These are phyloP conservation scores for Myotis pilosus DNA, from an alignment of 2,797 vertebrate genomes.

Conservation along the genomic window DNA sequence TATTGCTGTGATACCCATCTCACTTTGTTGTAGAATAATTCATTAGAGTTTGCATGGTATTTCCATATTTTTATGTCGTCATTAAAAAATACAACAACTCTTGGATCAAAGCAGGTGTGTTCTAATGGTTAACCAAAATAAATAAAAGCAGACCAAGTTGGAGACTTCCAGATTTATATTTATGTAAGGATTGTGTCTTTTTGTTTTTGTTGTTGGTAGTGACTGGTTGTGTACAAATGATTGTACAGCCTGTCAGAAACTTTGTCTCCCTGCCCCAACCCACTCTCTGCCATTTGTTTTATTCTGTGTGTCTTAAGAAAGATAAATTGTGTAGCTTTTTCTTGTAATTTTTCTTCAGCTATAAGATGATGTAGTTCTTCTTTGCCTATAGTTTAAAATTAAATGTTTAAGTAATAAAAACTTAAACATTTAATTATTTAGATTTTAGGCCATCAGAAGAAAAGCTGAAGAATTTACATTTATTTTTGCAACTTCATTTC, in stretches of 20 bases:
- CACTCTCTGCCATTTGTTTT: constrained; percentile 34
- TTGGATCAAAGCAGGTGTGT: constrained; percentile 72
- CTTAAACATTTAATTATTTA: constrained; percentile 77
- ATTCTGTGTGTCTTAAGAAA: constrained; percentile 73
- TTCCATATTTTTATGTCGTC: constrained; percentile 34
- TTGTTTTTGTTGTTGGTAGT: constrained; percentile 28
- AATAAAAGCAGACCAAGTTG: background rate
- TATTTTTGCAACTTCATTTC: constrained; percentile 80
- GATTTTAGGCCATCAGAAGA: constrained; percentile 54
- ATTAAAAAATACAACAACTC: constrained; percentile 57
- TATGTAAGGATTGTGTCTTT: background rate
- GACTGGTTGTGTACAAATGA: constrained; percentile 67
- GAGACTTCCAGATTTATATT: constrained; percentile 18
- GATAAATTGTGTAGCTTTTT: constrained; percentile 70
- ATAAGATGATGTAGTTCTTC: constrained; percentile 57
- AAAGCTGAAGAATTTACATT: constrained; percentile 83
- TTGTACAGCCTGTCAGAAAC: constrained; percentile 39
- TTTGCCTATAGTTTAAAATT: constrained; percentile 66
- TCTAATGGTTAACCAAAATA: constrained; percentile 34
- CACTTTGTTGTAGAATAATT: constrained; percentile 48
- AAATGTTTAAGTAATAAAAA: constrained; percentile 72
- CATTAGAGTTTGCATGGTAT: constrained; percentile 54
- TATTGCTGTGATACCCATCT: constrained; percentile 49
- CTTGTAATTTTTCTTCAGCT: constrained; percentile 77
- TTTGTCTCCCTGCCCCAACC: constrained; percentile 11